Evolutionary conservation across 2,113 vertebrate species (phyloP).

Genomic region (Etia nguti): DNA sequence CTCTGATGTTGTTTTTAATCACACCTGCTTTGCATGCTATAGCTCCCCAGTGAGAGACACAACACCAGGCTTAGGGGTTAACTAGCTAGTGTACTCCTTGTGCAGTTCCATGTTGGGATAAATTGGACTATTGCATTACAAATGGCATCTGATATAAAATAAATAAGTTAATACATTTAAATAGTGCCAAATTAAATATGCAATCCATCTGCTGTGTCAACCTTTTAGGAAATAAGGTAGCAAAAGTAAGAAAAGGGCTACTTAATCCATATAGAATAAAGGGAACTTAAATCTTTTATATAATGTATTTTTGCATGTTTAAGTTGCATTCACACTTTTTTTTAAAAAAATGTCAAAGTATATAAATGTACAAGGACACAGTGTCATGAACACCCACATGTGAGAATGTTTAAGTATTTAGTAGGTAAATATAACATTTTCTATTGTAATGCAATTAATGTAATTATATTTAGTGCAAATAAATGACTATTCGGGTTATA

Average conservation of each 20-base stretch:
- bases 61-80: no score
- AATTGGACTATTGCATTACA: not conserved
- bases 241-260: not conserved
- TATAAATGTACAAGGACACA: not conserved
- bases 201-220: not conserved
- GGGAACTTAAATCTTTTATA: not conserved
- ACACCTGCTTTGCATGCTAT: no score
- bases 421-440: not conserved
- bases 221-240: not conserved
- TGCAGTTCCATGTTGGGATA: no score
- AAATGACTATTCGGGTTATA: not conserved
- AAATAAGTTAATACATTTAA: not conserved
- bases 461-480: not conserved
- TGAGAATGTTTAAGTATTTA: not conserved
- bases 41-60: no score
- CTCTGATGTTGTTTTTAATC: no score
- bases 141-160: not conserved
- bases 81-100: no score
- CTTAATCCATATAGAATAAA: not conserved
- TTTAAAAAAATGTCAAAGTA: accelerated
- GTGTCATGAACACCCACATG: not conserved
- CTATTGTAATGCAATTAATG: not conserved
- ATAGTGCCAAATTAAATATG: not conserved
- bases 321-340: not conserved
- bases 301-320: not conserved